Percentiles rank a stretch among this genome's conserved stretches.
Evolutionary conservation across 1,140 invertebrate species (phyloP).

Genomic region (Nasonia longicornis): DNA sequence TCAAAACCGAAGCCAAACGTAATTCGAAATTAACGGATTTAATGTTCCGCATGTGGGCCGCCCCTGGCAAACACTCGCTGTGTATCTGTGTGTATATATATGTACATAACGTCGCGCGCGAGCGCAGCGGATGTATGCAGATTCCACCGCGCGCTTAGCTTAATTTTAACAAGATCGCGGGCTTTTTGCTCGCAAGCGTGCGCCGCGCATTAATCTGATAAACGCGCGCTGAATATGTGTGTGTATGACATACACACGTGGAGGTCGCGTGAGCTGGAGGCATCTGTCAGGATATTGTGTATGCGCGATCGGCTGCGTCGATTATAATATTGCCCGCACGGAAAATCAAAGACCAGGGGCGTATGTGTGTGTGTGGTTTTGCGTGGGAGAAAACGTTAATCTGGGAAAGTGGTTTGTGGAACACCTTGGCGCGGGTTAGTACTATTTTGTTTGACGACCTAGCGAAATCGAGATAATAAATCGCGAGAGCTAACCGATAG

Average conservation of each 20-base stretch:
- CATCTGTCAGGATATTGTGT: slow-evolving; percentile 23
- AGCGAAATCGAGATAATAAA: slow-evolving; percentile 15
- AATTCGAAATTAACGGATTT: slow-evolving; percentile 33
- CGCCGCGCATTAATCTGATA: slow-evolving; percentile 4
- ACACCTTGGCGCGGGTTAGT: background rate
- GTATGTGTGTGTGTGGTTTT: background rate
- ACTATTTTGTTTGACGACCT: background rate
- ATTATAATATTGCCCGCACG: slow-evolving; percentile 16
- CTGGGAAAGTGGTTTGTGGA: slow-evolving; percentile 11
- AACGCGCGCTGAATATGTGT: background rate
- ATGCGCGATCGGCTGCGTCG: background rate
- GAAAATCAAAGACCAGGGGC: background rate
- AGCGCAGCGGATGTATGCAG: background rate
- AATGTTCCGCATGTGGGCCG: slow-evolving; percentile 28
- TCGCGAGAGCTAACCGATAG: background rate
- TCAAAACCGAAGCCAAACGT: slow-evolving; percentile 26
- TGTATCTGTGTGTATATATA: background rate
- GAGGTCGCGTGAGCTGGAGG: slow-evolving; percentile 13
- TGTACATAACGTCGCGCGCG: background rate
- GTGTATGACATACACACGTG: background rate
- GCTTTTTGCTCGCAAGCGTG: background rate
- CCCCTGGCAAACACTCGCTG: background rate
- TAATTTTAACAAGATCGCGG: slow-evolving; percentile 10
- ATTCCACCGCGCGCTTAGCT: background rate
- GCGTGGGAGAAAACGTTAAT: slow-evolving; percentile 1